Evolutionary conservation across 2,797 vertebrate genomes (phyloP).

Genomic region (Sternarchorhynchus goeldii): DNA sequence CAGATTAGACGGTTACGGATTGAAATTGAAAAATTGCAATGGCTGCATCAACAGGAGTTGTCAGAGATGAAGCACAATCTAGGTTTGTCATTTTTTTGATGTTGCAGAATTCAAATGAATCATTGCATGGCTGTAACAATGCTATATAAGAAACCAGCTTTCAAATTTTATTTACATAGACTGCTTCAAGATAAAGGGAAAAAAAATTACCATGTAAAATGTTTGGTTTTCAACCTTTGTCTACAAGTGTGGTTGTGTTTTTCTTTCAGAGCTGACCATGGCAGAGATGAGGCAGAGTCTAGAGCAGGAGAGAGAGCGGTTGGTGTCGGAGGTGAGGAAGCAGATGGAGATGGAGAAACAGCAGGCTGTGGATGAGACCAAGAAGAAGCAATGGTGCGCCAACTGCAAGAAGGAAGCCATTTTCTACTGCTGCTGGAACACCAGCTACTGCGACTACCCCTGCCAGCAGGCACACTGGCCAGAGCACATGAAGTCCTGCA

Average conservation of each 20-base stretch:
- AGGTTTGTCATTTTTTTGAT: conserved; percentile 69
- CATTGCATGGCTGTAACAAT: neutral
- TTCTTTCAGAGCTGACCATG: conserved; percentile 88
- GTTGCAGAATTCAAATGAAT: neutral
- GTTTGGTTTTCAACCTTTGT: neutral
- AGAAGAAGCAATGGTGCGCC: conserved; percentile 97
- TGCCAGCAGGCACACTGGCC: conserved; percentile 97
- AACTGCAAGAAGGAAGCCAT: conserved; percentile 96
- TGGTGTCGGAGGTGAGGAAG: conserved; percentile 91
- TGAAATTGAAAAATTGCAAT: conserved; percentile 97
- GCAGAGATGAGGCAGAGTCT: conserved; percentile 97
- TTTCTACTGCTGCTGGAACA: conserved; percentile 97
- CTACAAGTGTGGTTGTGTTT: neutral
- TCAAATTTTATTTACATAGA: neutral
- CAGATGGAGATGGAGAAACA: conserved; percentile 92
- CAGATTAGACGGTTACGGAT: conserved; percentile 95
- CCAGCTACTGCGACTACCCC: conserved; percentile 95
- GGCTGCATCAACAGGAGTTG: conserved; percentile 96
- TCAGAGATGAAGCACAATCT: conserved; percentile 99
- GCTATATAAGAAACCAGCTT: neutral
- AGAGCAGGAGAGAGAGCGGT: conserved; percentile 91
- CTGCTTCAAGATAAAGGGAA: neutral
- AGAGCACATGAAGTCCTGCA: conserved; percentile 97
- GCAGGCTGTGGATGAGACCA: conserved; percentile 91
- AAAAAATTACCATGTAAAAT: neutral